These are phyloP conservation scores for Sphenodon punctatus DNA, from an alignment of 2,797 vertebrate genomes.

Conservation along the genomic window DNA sequence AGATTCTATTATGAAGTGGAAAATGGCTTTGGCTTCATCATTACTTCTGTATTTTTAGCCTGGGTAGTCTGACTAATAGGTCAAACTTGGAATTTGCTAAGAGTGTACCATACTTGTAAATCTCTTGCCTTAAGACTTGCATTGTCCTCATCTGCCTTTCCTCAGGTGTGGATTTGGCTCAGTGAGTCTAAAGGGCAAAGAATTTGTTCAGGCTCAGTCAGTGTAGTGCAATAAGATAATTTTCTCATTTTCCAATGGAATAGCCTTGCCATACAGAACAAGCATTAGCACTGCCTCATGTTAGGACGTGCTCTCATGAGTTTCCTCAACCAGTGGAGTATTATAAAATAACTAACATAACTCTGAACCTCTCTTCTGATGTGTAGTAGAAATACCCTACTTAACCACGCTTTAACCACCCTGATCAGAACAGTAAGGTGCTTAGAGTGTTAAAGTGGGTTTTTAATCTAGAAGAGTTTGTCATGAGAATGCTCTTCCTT, in stretches of 20 bases:
- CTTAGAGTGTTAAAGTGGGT: no score
- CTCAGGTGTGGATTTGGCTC: background rate
- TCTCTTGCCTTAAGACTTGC: background rate
- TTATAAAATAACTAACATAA: no score
- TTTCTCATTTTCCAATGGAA: background rate
- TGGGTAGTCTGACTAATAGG: background rate
- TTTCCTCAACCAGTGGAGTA: no score
- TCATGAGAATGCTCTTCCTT: background rate
- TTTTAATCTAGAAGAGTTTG: no score
- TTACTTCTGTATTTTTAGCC: slow-evolving; percentile 12
- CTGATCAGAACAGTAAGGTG: no score
- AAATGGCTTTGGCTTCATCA: background rate
- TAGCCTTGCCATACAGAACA: background rate
- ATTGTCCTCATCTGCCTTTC: background rate
- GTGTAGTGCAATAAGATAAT: background rate
- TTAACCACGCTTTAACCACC: no score
- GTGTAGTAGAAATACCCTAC: no score
- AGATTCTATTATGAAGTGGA: background rate
- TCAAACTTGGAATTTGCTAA: background rate
- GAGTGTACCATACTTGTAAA: background rate
- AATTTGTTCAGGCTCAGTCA: background rate
- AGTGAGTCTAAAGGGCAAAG: background rate
- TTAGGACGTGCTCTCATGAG: no score
- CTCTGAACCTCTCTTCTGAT: no score
- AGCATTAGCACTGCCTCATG: background rate